These are phyloP conservation scores for Agapornis roseicollis DNA, from an alignment of 2,113 vertebrate species.

Conservation along the genomic window DNA sequence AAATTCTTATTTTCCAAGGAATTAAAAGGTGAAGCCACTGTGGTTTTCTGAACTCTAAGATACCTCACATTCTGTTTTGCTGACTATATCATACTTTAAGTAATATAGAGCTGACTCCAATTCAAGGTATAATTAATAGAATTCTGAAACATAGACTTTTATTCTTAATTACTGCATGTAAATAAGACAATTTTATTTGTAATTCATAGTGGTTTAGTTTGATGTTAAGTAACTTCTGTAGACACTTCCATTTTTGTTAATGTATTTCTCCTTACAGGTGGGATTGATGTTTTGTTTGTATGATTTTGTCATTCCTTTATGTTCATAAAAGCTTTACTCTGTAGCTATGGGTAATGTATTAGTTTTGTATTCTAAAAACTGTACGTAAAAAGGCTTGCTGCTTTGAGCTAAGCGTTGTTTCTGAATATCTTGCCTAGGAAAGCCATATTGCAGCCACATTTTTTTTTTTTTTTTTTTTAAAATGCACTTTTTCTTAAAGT, in stretches of 20 bases:
- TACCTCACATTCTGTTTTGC: neutral
- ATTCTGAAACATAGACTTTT: neutral
- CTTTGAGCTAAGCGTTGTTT: neutral
- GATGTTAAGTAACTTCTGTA: neutral
- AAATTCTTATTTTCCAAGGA: neutral
- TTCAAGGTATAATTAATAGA: neutral
- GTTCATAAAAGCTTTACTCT: neutral
- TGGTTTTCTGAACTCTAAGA: neutral
- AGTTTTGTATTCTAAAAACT: neutral
- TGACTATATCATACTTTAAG: neutral
- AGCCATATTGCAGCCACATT: neutral
- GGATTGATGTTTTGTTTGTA: neutral
- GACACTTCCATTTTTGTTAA: neutral
- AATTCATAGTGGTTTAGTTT: neutral
- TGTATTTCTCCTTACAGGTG: neutral
- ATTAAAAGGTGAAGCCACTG: neutral
- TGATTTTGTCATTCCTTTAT: neutral
- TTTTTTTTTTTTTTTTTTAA: neutral
- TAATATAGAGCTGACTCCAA: neutral
- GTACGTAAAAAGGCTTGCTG: neutral
- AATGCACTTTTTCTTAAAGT: neutral
- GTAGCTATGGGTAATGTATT: neutral
- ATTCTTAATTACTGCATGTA: neutral
- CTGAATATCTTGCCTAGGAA: neutral
- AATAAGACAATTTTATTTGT: neutral